phyloP scores from a whole-genome alignment of 2,113 vertebrate species.

The Aegithalos caudatus region DNA sequence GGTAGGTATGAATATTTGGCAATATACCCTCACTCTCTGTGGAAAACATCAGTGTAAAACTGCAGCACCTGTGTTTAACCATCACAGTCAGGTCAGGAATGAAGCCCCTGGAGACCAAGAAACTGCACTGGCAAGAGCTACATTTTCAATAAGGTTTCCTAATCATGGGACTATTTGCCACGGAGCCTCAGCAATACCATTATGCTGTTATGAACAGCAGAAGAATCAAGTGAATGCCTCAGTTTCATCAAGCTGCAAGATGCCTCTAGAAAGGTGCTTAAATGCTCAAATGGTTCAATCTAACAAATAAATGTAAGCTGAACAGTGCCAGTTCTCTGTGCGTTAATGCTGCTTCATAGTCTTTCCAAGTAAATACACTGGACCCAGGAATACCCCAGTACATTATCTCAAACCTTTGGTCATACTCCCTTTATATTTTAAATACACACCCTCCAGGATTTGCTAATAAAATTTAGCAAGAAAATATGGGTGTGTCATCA shows the following conservation, averaged over 20 bases:
- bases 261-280: conserved; percentile 48
- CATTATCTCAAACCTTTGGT: conserved; percentile 4
- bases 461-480: conserved; percentile 71
- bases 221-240: background rate
- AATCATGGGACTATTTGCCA: background rate
- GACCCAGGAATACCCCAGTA: background rate
- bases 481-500: background rate
- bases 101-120: background rate
- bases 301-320: conserved; percentile 19
- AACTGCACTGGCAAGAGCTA: background rate
- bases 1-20: background rate
- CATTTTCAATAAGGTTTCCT: background rate
- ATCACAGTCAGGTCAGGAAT: background rate
- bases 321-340: conserved; percentile 7
- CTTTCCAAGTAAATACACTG: background rate
- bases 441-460: background rate
- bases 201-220: conserved; percentile 55
- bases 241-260: conserved; percentile 28
- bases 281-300: conserved; percentile 9
- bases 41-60: background rate
- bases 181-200: background rate
- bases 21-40: background rate
- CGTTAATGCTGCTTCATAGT: conserved; percentile 34
- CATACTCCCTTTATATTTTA: background rate
- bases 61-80: background rate